Evolutionary conservation across 2,797 vertebrate genomes (phyloP), one percentile per base, ranked within the genome.

Genomic region (Microchirus variegatus): DNA sequence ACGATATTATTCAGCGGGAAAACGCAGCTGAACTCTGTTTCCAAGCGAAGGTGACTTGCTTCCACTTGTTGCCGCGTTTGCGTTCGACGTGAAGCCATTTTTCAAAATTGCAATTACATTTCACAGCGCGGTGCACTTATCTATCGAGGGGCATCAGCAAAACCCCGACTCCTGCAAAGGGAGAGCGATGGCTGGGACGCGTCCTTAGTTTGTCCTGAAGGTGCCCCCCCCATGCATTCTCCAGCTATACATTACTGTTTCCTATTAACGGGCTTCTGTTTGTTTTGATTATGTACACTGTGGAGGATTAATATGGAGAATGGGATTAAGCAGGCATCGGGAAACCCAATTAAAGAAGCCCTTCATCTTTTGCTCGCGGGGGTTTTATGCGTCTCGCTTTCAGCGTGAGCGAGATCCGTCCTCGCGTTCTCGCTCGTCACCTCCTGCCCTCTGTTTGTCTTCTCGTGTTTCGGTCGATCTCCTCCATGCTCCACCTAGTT

Each of bases 261-360:
- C 67, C 37, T 72, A 75, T 74, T 78, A 83, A 67, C 55, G n/a
- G n/a, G 31, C 62, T 3, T 35, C 16, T n/a, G 62, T 89, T 90
- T 89, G 81, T 90, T 88, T 82, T 85, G 75, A 87, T 89, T 77
- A 75, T 85, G 80, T 88, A 85, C 87, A 84, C 81, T 89, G 76
- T 77, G 41, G 62, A 59, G 83, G 85, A 87, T 90, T 91, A 87
- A 89, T 89, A 75, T 75, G 74, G 76, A 87, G 88, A 90, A 91
- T 79, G 35, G 90, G 90, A 92, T 92, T 92, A 91, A 80, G 78
- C 77, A 53, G 62, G 81, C 85, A 82, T 87, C 88, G 85, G 85
- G 83, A 87, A 92, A 92, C 82, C 71, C 82, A 92, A 92, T 93
- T 92, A 92, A 89, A 91, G 82, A 57, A 82, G 79, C 80, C 81